Conservation (phyloP, 2,113 vertebrate genomes). For the Trematomus loennbergii region DNA sequence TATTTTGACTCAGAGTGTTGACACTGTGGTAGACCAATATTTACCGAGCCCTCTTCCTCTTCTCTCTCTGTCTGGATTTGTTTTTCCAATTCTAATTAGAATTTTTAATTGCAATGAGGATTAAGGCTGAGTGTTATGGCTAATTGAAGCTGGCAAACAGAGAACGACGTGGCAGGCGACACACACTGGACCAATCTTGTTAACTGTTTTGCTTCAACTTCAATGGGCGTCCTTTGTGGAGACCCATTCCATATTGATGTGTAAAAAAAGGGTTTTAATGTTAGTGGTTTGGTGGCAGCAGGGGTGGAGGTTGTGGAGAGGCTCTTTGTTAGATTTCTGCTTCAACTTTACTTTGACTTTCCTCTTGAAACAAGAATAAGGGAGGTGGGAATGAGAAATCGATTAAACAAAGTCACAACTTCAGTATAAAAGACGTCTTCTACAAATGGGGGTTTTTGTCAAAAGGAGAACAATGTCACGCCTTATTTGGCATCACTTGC, state of each 20-base stretch:
- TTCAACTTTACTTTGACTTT: constrained; percentile 28
- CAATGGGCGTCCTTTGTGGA: constrained; percentile 47
- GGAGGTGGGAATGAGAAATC: not conserved
- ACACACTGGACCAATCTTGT: constrained; percentile 61
- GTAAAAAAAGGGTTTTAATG: constrained; percentile 56
- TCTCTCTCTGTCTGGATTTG: constrained; percentile 59
- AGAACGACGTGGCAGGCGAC: constrained; percentile 45
- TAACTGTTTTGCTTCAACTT: constrained; percentile 56
- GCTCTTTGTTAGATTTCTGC: constrained; percentile 34
- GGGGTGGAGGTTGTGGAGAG: constrained; percentile 22
- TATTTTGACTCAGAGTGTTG: constrained; percentile 39
- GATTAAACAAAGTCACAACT: constrained; percentile 4
- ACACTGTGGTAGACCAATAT: constrained; percentile 59
- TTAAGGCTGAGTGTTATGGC: constrained; percentile 69
- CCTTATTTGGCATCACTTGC: not conserved
- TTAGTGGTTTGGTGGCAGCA: constrained; percentile 22
- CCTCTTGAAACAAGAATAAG: constrained; percentile 18
- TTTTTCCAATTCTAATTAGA: constrained; percentile 74
- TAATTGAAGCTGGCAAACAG: constrained; percentile 72
- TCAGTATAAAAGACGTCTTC: not conserved
- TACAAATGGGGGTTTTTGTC: not conserved
- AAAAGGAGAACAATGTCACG: not conserved
- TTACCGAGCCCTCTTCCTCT: constrained; percentile 52
- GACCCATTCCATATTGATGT: constrained; percentile 54
- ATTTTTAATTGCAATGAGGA: constrained; percentile 79